phyloP scores from a whole-genome alignment of 2,113 vertebrate species.

The Chaetura pelagica region DNA sequence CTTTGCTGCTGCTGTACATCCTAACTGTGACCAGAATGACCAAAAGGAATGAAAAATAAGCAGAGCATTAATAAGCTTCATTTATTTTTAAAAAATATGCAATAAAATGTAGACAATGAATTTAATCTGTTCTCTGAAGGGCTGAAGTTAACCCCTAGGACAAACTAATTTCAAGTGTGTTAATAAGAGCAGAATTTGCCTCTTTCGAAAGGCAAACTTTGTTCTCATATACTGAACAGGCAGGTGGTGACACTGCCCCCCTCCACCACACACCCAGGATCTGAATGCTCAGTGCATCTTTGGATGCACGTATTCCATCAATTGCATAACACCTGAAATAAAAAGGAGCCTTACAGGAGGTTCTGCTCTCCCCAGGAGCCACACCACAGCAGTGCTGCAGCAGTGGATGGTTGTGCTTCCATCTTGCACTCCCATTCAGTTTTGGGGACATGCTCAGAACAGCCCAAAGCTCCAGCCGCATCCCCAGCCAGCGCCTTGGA shows the following conservation, averaged over 20 bases:
- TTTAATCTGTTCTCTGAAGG: background rate
- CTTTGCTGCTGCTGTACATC: background rate
- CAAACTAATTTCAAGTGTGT: background rate
- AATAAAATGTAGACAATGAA: background rate
- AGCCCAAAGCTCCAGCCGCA: background rate
- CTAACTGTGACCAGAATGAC: background rate
- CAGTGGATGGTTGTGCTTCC: rapidly evolving
- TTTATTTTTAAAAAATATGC: background rate
- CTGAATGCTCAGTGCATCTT: background rate
- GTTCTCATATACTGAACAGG: background rate
- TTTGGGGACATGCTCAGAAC: background rate
- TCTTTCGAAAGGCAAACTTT: background rate
- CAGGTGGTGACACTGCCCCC: rapidly evolving
- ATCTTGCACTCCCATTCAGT: rapidly evolving
- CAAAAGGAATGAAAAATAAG: background rate
- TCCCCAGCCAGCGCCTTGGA: background rate
- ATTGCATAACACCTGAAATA: background rate
- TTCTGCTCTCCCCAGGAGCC: background rate
- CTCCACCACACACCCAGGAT: rapidly evolving
- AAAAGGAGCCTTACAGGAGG: background rate
- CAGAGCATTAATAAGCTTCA: background rate
- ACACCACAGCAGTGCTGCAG: background rate
- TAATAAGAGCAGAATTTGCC: background rate
- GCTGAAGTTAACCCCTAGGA: background rate
- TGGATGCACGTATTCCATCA: rapidly evolving